Evolutionary conservation across 2,113 vertebrate species (phyloP), one percentile per base, ranked within the genome.

Genomic region (Python bivittatus): DNA sequence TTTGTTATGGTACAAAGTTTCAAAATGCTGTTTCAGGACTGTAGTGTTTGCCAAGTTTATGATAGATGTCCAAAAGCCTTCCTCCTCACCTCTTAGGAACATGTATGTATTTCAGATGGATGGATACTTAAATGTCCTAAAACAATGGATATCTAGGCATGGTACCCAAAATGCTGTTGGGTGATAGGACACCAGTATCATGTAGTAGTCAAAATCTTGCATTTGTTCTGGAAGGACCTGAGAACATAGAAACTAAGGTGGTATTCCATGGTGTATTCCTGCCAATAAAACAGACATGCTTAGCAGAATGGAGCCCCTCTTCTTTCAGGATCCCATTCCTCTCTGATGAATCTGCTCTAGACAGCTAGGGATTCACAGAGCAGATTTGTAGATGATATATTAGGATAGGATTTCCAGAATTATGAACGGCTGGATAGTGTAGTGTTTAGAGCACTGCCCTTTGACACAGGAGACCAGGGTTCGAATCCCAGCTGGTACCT

Each of bases 21-120:
- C 96, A 98, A 98, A 98, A 96, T 98, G 98, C 98, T 98, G 98
- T 97, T 98, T 97, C 98, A 98, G 98, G 97, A 96, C 97, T 97
- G 96, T 93, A 88, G 96, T 94, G 94, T 96, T 97, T 98, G 97
- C 97, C 97, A 97, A 97, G 96, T 97, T 97, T 97, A 95, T 98
- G 98, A 98, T 98, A 96, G 95, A 98, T 98, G 97, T 97, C 85
- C 93, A 94, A 96, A n/a, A 97, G 95, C 92, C 94, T 93, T 96
- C 94, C 91, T 94, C 91, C 79, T 89, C 90, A 91, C 68, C 57
- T 97, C 94, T 93, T 91, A 38, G 89, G 94, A 44, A 38, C 87
- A 33, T 27, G 88, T 38, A 29, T 84, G 42, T 94, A 91, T 91
- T 94, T 56, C 84, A 93, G 88, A 94, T 84, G 91, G 96, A 94